These are phyloP conservation scores for Otocyon megalotis DNA, from an alignment of 2,113 vertebrate species.

Conservation along the genomic window DNA sequence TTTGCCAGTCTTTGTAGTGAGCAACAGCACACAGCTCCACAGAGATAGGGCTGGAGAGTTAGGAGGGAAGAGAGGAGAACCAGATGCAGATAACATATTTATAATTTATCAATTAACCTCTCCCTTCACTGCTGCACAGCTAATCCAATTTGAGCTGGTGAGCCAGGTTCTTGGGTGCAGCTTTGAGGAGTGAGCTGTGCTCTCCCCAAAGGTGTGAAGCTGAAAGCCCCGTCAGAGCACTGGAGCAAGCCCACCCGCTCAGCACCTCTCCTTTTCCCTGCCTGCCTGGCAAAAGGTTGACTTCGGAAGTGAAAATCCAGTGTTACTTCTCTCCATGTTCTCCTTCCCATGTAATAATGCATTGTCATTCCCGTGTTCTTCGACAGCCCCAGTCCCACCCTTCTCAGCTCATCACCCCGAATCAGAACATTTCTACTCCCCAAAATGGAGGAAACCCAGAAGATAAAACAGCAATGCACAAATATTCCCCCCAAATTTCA, in stretches of 20 bases:
- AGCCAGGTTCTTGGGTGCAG: constrained; percentile 51
- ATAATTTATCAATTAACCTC: constrained; percentile 73
- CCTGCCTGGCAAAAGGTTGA: constrained; percentile 4
- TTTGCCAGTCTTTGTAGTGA: neutral
- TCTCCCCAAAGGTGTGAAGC: constrained; percentile 42
- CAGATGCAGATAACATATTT: constrained; percentile 31
- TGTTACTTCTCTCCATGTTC: neutral
- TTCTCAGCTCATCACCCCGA: neutral
- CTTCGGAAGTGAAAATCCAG: neutral
- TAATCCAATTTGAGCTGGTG: constrained; percentile 14
- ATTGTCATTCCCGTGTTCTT: neutral
- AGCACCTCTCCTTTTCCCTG: neutral
- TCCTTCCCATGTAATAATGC: neutral
- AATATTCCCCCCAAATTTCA: neutral
- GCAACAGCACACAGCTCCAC: neutral
- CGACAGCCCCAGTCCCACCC: neutral
- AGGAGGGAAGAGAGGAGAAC: neutral
- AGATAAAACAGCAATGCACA: neutral
- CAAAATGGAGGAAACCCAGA: neutral
- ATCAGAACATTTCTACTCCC: neutral
- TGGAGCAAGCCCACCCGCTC: neutral
- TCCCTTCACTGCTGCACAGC: constrained; percentile 32
- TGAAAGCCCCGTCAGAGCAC: constrained; percentile 41
- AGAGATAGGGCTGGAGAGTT: neutral
- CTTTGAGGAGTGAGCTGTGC: constrained; percentile 63